Base-by-base conservation (phyloP, 1,140 invertebrate genomes). In the Plutomurus gul region DNA sequence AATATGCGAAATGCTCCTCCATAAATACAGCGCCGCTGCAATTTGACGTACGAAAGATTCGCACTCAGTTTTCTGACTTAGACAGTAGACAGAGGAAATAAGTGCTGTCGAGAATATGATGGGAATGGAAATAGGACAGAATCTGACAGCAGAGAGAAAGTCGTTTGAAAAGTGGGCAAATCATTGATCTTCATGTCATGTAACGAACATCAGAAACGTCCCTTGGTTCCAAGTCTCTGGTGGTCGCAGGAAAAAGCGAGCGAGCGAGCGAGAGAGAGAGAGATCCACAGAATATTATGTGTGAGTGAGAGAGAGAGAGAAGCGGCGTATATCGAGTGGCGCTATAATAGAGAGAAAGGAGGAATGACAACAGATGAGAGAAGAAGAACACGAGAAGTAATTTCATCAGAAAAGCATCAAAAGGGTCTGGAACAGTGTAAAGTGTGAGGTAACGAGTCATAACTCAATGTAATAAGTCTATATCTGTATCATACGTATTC, bases 131-230 rank as follows among this genome's bases (percentile, higher is more conserved):
- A 65, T 65, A 16, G 56, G 56, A 65, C 56, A 65, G 36, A 65
- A 30, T 65, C 56, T 65, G 56, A 65, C 56, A 33, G 56, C n/a
- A 33, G 13, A 65, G 27, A 65, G 16, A 65, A 36, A 27, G 30
- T 27, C 39, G n/a, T 43, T 43, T 30, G 56, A n/a, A 65, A 65
- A 65, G 56, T 65, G 56, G 56, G 56, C 27, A 65, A 65, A 65
- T 65, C 56, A 65, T 65, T 65, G 56, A 65, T 65, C 36, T 65
- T 65, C 56, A 65, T 65, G 56, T 65, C 56, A 65, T 65, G 56
- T 65, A 33, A 25, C 7, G 30, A 65, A n/a, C 27, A 65, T 65
- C 56, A 65, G 56, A 65, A 60, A 30, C 27, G 56, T 65, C 56
- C 56, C 56, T 65, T 65, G 56, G 18, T 16, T 65, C 27, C 27